Conservation (phyloP, 2,113 vertebrate species). For the Tor tambroides region DNA sequence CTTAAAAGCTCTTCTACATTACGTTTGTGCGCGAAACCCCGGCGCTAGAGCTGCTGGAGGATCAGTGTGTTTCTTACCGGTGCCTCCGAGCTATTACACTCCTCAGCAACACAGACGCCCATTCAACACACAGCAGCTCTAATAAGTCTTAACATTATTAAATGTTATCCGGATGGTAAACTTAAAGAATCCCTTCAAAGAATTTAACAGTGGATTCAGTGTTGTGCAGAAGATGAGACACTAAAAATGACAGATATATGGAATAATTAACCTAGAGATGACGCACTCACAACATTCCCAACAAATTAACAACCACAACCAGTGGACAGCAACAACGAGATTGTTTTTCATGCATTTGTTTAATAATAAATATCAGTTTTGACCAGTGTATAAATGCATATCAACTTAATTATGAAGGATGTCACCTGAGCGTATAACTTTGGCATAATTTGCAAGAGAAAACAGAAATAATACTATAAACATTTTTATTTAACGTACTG, state of each 20-base stretch:
- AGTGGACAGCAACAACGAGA: background rate
- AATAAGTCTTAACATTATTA: conserved; percentile 99
- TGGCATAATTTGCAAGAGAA: background rate
- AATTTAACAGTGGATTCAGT: conserved; percentile 82
- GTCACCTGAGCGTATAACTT: background rate
- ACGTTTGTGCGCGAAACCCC: conserved; percentile 90
- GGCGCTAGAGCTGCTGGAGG: conserved; percentile 94
- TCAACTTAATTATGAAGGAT: background rate
- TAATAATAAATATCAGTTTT: background rate
- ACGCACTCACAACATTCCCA: conserved; percentile 34
- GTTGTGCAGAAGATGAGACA: conserved; percentile 75
- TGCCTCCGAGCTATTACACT: conserved; percentile 94
- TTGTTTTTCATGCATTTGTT: background rate
- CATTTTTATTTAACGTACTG: background rate
- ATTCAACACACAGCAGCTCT: conserved; percentile 88
- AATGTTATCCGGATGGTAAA: conserved; percentile 89
- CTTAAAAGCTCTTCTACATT: conserved; percentile 94
- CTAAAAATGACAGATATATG: conserved; percentile 58
- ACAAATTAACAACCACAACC: conserved; percentile 26
- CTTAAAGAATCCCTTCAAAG: conserved; percentile 85
- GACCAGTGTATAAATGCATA: background rate
- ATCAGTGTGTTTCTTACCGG: conserved; percentile 95
- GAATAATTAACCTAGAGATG: conserved; percentile 27
- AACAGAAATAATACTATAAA: background rate
- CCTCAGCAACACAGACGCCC: conserved; percentile 88